Conservation (phyloP, 2,113 vertebrate species). For the Mungos mungo region DNA sequence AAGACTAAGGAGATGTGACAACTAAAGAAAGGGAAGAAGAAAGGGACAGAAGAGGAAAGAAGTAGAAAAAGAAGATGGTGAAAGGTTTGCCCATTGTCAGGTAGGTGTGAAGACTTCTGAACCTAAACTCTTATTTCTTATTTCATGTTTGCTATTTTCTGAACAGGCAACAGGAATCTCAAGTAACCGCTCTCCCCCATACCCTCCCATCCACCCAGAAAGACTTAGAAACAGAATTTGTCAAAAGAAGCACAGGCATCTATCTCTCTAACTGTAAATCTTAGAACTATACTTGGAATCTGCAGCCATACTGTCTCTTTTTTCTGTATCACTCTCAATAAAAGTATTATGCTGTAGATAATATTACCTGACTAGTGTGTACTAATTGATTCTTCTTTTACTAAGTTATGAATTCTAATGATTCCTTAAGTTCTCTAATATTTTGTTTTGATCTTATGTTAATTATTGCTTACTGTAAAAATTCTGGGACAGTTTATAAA, state of each 20-base stretch:
- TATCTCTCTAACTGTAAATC: not conserved
- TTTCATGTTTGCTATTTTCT: not conserved
- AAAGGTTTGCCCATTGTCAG: not conserved
- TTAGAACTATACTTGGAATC: not conserved
- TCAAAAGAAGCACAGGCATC: not conserved
- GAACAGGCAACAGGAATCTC: not conserved
- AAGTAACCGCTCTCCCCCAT: not conserved
- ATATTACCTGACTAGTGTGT: not conserved
- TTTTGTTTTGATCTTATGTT: not conserved
- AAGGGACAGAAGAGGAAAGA: not conserved
- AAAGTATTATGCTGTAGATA: not conserved
- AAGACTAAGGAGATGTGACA: not conserved
- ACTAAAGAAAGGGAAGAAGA: not conserved
- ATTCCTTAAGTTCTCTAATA: constrained; percentile 17
- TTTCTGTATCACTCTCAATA: not conserved
- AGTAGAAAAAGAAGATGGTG: not conserved
- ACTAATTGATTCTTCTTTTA: constrained; percentile 1
- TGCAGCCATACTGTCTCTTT: not conserved
- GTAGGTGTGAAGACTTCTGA: not conserved
- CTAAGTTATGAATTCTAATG: not conserved
- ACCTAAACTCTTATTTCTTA: not conserved
- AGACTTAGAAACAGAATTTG: not conserved
- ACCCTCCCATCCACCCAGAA: not conserved
- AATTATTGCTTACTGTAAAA: constrained; percentile 17
- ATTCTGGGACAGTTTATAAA: constrained; percentile 9